Evolutionary conservation across 92 coral and sea anemone species (phyloP).

Genomic region (Virgularia gustaviana): DNA sequence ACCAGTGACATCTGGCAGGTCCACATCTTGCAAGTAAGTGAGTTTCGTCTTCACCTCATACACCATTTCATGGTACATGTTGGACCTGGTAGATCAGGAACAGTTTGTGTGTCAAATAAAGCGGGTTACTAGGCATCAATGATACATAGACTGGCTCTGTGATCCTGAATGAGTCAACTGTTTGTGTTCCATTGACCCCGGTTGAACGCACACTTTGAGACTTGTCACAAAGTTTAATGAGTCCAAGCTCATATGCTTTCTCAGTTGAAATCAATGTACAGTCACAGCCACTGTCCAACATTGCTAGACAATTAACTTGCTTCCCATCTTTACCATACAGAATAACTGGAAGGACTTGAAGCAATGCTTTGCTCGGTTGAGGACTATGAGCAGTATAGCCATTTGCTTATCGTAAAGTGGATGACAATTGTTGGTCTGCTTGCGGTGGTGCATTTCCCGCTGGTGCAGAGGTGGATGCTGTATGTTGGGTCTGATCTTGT

Average conservation of each 20-base stretch:
- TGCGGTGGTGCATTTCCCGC: neutral
- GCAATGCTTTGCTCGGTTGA: neutral
- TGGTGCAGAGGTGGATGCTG: no score
- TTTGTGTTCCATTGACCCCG: neutral
- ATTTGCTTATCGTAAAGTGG: no score
- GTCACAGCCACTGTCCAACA: neutral
- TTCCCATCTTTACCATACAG: slow-evolving; percentile 4
- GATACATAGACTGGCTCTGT: neutral
- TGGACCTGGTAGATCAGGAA: neutral
- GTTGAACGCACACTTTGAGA: neutral
- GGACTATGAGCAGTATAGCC: neutral
- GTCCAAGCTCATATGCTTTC: neutral
- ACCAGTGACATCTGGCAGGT: neutral
- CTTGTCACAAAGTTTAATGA: neutral
- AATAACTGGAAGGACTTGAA: slow-evolving; percentile 7
- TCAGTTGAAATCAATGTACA: neutral
- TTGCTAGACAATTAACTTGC: neutral
- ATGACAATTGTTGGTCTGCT: no score
- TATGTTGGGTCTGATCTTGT: no score
- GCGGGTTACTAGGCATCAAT: neutral
- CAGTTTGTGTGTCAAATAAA: neutral
- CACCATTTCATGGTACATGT: neutral
- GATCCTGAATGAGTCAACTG: neutral
- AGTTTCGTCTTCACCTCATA: neutral
- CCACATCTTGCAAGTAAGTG: neutral